A percentile compares a stretch with the other conserved stretches of the same genome.
Evolutionary conservation across 2,888 invertebrate genomes (phyloP).

Genomic region (Parnassius orleans): DNA sequence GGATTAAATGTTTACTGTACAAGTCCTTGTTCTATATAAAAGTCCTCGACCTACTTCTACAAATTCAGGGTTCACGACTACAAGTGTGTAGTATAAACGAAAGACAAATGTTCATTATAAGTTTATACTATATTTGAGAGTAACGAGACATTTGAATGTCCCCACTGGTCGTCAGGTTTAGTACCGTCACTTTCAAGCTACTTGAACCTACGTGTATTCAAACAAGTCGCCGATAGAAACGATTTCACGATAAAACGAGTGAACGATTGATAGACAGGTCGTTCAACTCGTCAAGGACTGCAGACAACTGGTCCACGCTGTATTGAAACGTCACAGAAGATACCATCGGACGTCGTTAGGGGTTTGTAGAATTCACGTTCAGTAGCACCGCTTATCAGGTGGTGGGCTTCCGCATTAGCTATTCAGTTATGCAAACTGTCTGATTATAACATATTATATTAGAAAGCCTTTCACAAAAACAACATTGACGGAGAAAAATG

Average conservation of each 20-base stretch:
- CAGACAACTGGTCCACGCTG: conserved; percentile 63
- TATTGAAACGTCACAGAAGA: conserved; percentile 77
- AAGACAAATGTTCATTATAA: too few relatives aligned
- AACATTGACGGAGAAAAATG: conserved; percentile 50
- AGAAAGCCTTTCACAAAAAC: conserved; percentile 51
- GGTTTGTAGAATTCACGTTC: conserved; percentile 46
- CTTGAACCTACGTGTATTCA: conserved; percentile 12
- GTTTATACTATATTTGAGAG: too few relatives aligned
- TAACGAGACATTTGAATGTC: not conserved
- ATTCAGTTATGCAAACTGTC: conserved; percentile 75
- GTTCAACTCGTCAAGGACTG: conserved; percentile 35
- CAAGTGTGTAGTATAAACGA: too few relatives aligned
- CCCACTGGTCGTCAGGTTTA: not conserved
- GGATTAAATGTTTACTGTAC: too few relatives aligned
- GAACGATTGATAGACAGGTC: conserved; percentile 22
- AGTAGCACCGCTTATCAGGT: conserved; percentile 49
- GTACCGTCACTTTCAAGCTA: not conserved
- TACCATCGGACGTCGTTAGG: conserved; percentile 72
- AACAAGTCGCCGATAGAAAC: conserved; percentile 12
- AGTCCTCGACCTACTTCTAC: too few relatives aligned
- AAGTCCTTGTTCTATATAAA: too few relatives aligned
- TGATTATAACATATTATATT: conserved; percentile 42
- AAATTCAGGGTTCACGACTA: too few relatives aligned
- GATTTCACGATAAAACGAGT: conserved; percentile 18
- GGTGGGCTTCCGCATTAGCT: conserved; percentile 58